Evolutionary conservation across 2,113 vertebrate genomes (phyloP), one percentile per base, ranked within the genome.

Genomic region (Grus americana): DNA sequence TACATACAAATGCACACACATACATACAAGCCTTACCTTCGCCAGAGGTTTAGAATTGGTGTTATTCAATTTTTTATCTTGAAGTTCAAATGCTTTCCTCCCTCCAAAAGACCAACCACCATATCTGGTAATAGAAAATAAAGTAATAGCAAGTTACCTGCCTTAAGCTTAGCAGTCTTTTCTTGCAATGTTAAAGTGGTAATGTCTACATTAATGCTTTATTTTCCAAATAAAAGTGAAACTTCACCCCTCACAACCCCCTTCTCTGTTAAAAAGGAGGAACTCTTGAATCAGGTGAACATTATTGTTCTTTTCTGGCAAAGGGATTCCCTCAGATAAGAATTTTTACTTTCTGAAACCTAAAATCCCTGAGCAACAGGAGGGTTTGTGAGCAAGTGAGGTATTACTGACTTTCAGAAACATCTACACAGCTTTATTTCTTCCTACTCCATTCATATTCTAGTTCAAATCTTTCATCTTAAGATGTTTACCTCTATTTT

Each of bases 71-170:
- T 79, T 91, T 36, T 26, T 15, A 6, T 89, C 92, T 74, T 74
- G 72, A 81, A 47, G 71, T 68, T 96, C 82, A 68, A 50, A 44
- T 8, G 79, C 19, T 66, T 62, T 79, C 15, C 2, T 86, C 12
- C 49, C 36, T 95, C 96, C 96, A 70, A 98, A 98, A 79, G 98
- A 98, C 98, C 98, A 98, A 15, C 98, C 98, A 79, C 98, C 98
- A 32, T 98, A 97, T 52, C 98, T 98, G 40, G 26, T 12, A 81
- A 88, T 1, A 79, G 59, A 36, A 95, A 95, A 89, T 16, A 71
- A 14, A 15, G 9, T 9, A 49, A 89, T 26, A 93, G 63, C 15
- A 42, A 63, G 21, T 61, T 76, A 71, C 27, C 3, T 18, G 14
- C 3, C 9, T 80, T n/a, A 63, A 67, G 13, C 10, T 70, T 85